phyloP scores from a whole-genome alignment of 92 coral and sea anemone genomes.

The Palythoa caribaeorum region DNA sequence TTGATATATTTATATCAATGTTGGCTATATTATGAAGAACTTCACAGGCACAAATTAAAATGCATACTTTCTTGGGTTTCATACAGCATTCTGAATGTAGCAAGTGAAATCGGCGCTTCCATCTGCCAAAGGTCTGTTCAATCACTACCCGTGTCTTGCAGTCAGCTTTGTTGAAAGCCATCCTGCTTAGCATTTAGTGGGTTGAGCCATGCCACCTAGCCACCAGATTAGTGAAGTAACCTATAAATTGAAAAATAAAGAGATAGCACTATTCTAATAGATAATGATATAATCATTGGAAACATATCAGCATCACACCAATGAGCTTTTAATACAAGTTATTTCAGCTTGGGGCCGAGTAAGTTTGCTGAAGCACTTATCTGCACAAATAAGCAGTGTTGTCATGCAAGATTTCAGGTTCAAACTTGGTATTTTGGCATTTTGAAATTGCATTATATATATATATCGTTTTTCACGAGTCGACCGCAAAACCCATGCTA shows the following conservation, averaged over 20 bases:
- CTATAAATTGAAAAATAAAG: neutral
- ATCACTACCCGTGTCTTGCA: conserved; percentile 30
- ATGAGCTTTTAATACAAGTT: too few species aligned
- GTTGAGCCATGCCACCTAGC: conserved; percentile 50
- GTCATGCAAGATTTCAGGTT: too few species aligned
- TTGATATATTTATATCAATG: too few species aligned
- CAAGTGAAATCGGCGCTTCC: conserved; percentile 49
- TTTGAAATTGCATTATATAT: too few species aligned
- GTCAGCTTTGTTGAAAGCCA: conserved; percentile 33
- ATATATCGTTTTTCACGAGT: too few species aligned
- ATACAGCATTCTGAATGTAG: conserved; percentile 36
- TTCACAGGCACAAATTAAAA: conserved; percentile 42
- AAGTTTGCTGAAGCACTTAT: too few species aligned
- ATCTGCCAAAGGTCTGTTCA: conserved; percentile 48
- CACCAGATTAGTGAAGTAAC: conserved; percentile 46
- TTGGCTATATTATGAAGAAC: conserved; percentile 49
- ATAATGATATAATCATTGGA: neutral
- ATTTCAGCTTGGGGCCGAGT: too few species aligned
- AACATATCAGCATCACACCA: neutral
- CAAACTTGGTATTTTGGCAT: too few species aligned
- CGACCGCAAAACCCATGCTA: too few species aligned
- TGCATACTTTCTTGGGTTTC: conserved; percentile 52
- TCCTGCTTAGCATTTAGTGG: conserved; percentile 34
- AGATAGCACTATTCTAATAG: neutral
- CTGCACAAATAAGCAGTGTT: too few species aligned